Percentiles rank a stretch among this genome's conserved stretches.
Evolutionary conservation across 2,113 vertebrate species (phyloP).

Genomic region (Dermatemys mawii): DNA sequence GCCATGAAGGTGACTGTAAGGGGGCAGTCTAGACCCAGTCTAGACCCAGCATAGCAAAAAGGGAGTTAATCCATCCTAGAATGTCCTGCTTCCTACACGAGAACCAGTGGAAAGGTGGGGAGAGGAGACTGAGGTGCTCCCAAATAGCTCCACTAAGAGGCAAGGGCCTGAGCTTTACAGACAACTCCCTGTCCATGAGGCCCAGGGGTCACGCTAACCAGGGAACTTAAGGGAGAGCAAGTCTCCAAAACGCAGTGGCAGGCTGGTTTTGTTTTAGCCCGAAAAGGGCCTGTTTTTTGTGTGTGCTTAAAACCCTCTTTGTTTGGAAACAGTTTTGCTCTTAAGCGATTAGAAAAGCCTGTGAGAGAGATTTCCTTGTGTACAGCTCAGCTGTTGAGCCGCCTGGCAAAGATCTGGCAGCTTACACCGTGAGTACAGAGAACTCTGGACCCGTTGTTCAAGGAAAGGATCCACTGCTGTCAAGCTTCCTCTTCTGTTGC

Average conservation of each 20-base stretch:
- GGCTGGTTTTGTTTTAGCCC: slow-evolving; percentile 43
- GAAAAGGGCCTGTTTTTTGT: slow-evolving; percentile 37
- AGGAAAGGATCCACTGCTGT: slow-evolving; percentile 46
- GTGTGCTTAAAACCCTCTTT: slow-evolving; percentile 49
- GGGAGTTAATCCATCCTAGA: slow-evolving; percentile 6
- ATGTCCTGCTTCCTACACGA: not conserved
- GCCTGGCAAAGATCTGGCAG: slow-evolving; percentile 70
- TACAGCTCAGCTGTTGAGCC: slow-evolving; percentile 65
- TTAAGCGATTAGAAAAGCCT: slow-evolving; percentile 66
- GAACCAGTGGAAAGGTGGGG: not conserved
- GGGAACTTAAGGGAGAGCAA: slow-evolving; percentile 43
- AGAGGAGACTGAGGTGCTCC: not conserved
- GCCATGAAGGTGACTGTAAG: not conserved
- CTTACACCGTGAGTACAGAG: slow-evolving; percentile 37
- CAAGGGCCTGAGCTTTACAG: slow-evolving; percentile 28
- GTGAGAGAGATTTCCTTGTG: slow-evolving; percentile 62
- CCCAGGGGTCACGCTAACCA: not conserved
- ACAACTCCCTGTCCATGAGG: slow-evolving; percentile 49
- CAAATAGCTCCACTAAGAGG: slow-evolving; percentile 14
- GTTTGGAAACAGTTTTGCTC: slow-evolving; percentile 59
- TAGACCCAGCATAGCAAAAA: not conserved
- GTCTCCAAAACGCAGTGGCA: not conserved
- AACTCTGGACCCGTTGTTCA: slow-evolving; percentile 37
- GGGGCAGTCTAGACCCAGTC: no score
- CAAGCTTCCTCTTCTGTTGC: slow-evolving; percentile 35